Base-by-base conservation (phyloP, 2,113 vertebrate genomes). In the Origma solitaria region DNA sequence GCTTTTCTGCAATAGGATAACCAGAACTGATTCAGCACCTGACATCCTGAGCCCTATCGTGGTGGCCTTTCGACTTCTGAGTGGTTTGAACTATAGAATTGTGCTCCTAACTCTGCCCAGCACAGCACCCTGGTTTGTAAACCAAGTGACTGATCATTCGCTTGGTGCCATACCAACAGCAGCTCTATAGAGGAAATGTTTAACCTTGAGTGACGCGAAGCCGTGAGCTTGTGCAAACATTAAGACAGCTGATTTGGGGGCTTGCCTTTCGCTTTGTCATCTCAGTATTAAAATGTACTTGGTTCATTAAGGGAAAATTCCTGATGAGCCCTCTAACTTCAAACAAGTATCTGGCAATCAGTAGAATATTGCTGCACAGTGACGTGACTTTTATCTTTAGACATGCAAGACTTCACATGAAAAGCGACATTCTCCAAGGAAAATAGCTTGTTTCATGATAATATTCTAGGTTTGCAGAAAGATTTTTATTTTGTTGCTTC, bases 11-110 rank as follows among this genome's bases (percentile, higher is more conserved):
- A 77, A 33, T 3, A 76, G 14, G 51, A 27, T 51, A 83, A 72
- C 47, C 58, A 42, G 25, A n/a, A 31, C 73, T 96, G 92, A 96
- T 71, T 96, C 95, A 96, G n/a, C 44, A 56, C 45, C 38, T 38
- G 50, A 49, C n/a, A 81, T 44, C 20, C 71, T 91, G 75, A 65
- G 44, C 68, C 44, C 7, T 87, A 77, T 86, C 60, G 0, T 2
- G 0, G 38, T 53, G 85, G 17, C 61, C 82, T 96, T 95, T 70
- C 77, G 69, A 75, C 54, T 68, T 79, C 23, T 24, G 16, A 5
- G 3, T 49, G 11, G 15, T 75, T 64, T 83, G 45, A 69, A 40
- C 69, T 33, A 21, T 3, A 66, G 10, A 37, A 57, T 1, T 76
- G 30, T 35, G 31, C 25, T 64, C 18, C 30, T 82, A 54, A 49